Percentiles rank a stretch among this genome's conserved stretches.
Conservation (phyloP, 2,797 vertebrate species). For the Varecia variegata region DNA sequence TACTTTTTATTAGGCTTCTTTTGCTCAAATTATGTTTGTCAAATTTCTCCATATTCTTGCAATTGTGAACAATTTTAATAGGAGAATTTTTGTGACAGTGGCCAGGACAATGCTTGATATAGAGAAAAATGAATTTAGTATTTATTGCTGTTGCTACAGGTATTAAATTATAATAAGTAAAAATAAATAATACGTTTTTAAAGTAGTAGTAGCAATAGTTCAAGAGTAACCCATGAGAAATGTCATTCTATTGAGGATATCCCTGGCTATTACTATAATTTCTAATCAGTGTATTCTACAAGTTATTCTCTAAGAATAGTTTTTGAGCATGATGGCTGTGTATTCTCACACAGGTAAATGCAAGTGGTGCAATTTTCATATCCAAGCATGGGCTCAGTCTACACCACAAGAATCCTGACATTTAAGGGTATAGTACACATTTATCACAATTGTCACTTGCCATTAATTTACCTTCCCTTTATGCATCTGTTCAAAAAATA, state of each 20-base stretch:
- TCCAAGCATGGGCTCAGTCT: background rate
- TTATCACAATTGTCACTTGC: slow-evolving; percentile 85
- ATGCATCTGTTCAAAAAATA: slow-evolving; percentile 87
- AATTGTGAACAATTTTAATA: background rate
- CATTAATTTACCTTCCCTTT: slow-evolving; percentile 85
- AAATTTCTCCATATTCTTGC: background rate
- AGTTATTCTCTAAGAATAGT: background rate
- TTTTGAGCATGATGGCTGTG: background rate
- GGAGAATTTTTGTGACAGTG: background rate
- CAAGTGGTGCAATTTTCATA: background rate
- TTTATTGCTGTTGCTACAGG: background rate
- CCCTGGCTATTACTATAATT: background rate
- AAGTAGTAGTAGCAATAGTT: background rate
- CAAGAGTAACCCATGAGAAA: background rate
- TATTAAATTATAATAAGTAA: background rate
- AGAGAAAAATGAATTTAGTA: background rate
- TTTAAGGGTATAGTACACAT: slow-evolving; percentile 83
- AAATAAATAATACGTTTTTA: background rate
- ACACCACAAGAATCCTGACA: slow-evolving; percentile 68
- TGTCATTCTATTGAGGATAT: background rate
- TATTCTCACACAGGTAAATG: background rate
- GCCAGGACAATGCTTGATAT: fast-evolving
- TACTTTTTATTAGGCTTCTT: background rate
- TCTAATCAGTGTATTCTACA: background rate
- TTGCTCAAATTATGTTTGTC: background rate